Conservation (phyloP, 1,140 invertebrate genomes). For the Calephelis nemesis region DNA sequence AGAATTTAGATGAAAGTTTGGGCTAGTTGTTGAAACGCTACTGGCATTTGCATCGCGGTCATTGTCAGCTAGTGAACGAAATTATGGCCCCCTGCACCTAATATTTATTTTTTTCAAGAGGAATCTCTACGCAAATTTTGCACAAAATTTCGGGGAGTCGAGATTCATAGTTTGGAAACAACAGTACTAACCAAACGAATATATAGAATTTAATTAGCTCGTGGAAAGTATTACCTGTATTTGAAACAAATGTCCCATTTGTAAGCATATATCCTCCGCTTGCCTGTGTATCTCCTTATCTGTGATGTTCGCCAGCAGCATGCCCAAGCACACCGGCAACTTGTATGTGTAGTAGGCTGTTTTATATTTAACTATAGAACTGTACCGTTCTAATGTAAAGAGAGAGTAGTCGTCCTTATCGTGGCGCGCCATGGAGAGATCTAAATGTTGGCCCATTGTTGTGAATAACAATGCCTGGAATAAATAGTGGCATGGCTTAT, state of each 20-base stretch:
- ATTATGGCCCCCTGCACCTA: too few relatives aligned
- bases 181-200: background rate
- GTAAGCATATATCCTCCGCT: conserved; percentile 87
- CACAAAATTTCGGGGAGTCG: too few relatives aligned
- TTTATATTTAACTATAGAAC: conserved; percentile 93
- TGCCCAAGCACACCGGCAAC: conserved; percentile 88
- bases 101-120: too few relatives aligned
- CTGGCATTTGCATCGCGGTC: too few relatives aligned
- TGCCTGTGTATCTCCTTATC: conserved; percentile 84
- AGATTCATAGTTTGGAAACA: too few relatives aligned
- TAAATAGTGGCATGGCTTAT: conserved; percentile 3
- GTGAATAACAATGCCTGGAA: conserved; percentile 82
- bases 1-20: too few relatives aligned
- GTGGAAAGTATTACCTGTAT: conserved; percentile 83
- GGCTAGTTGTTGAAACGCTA: too few relatives aligned
- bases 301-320: conserved; percentile 87
- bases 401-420: conserved; percentile 81
- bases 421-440: conserved; percentile 80
- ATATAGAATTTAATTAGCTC: background rate
- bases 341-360: conserved; percentile 94
- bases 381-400: conserved; percentile 89
- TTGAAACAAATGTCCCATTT: conserved; percentile 95
- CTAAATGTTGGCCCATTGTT: conserved; percentile 86
- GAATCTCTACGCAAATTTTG: too few relatives aligned
- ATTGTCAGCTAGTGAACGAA: too few relatives aligned